A percentile compares a stretch with the other conserved stretches of the same genome.
phyloP scores from a whole-genome alignment of 2,888 invertebrate species.

The Sialis fuliginosa region DNA sequence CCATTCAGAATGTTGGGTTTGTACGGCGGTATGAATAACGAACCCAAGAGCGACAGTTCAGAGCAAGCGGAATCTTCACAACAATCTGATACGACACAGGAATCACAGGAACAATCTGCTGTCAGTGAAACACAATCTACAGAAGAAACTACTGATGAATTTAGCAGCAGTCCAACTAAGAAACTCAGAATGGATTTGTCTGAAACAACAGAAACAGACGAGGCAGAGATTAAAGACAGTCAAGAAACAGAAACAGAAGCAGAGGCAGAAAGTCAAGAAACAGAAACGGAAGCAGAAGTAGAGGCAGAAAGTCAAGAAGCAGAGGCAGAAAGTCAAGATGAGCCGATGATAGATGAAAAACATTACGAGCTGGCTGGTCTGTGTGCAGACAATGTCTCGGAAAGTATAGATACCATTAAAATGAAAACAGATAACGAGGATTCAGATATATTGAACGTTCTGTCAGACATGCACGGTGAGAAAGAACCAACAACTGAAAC shows the following conservation, averaged over 20 bases:
- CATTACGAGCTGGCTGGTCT: slow-evolving; percentile 4
- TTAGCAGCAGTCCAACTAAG: background rate
- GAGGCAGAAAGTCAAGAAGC: slow-evolving; percentile 4
- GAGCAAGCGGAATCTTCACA: slow-evolving; percentile 3
- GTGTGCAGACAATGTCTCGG: slow-evolving; percentile 2
- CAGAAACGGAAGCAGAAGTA: background rate
- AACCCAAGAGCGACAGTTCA: slow-evolving; percentile 6
- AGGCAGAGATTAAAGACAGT: slow-evolving; percentile 3
- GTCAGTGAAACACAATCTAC: background rate
- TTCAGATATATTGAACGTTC: background rate
- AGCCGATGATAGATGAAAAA: slow-evolving; percentile 1
- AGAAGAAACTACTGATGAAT: background rate
- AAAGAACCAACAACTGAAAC: background rate
- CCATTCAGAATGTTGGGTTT: slow-evolving; percentile 11
- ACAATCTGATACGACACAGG: background rate
- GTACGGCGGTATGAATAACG: slow-evolving; percentile 11
- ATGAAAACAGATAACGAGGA: background rate
- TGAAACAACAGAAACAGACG: background rate
- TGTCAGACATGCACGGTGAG: background rate
- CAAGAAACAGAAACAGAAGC: slow-evolving; percentile 3
- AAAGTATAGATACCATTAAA: background rate
- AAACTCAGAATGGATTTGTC: slow-evolving; percentile 3
- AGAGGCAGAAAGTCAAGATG: slow-evolving; percentile 1
- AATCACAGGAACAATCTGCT: background rate
- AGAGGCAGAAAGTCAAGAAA: background rate